These are phyloP conservation scores for Eurytoma californica DNA, from an alignment of 2,888 invertebrate genomes.

Conservation along the genomic window DNA sequence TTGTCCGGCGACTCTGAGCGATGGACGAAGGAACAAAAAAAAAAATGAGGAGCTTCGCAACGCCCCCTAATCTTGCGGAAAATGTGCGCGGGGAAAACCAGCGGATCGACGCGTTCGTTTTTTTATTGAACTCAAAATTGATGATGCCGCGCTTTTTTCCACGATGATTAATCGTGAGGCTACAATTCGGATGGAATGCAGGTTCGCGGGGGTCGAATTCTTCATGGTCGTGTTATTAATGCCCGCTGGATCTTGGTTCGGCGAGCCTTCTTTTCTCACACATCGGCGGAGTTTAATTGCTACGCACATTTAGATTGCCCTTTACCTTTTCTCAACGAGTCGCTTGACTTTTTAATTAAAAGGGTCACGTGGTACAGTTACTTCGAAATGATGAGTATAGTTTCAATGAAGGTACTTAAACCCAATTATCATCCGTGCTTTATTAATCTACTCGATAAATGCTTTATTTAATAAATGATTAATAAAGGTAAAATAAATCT, in stretches of 20 bases:
- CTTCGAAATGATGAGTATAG: neutral
- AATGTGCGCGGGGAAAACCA: neutral
- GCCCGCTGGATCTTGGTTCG: neutral
- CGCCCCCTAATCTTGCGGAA: constrained; percentile 29
- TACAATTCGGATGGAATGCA: neutral
- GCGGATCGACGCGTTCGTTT: neutral
- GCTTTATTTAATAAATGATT: no score
- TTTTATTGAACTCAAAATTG: constrained; percentile 43
- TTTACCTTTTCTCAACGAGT: neutral
- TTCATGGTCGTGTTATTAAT: constrained; percentile 12
- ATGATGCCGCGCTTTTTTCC: constrained; percentile 19
- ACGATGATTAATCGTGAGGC: constrained; percentile 30
- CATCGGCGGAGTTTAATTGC: constrained; percentile 9
- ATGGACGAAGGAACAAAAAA: neutral
- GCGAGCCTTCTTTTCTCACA: neutral
- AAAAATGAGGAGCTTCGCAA: no score
- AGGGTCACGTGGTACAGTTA: neutral
- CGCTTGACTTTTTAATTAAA: constrained; percentile 14
- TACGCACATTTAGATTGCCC: neutral
- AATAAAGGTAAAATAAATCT: no score
- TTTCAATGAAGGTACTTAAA: neutral
- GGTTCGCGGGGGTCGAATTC: neutral
- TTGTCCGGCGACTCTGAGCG: constrained; percentile 5
- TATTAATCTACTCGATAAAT: neutral
- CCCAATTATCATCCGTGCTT: neutral